Evolutionary conservation across 64 coral and sea anemone species (phyloP).

Genomic region (Porites lutea): DNA sequence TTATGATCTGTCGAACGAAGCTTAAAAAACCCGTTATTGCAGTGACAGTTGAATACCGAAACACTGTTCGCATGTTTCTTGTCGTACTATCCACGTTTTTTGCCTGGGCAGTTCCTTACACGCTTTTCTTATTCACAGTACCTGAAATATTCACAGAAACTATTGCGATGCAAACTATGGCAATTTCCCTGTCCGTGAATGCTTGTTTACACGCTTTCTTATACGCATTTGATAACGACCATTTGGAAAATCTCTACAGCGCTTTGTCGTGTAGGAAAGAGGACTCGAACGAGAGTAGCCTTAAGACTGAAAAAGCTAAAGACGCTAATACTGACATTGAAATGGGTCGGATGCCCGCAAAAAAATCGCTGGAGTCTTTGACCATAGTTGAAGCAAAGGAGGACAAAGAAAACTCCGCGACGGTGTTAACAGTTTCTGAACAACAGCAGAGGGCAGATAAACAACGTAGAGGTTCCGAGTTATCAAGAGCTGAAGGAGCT

Average conservation of each 20-base stretch:
- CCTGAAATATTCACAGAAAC: conserved; percentile 69
- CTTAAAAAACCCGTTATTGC: not conserved
- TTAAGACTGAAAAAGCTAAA: not conserved
- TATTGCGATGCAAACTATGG: conserved; percentile 76
- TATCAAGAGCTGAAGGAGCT: conserved; percentile 79
- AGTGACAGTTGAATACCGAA: conserved; percentile 67
- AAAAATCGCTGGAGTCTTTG: conserved; percentile 38
- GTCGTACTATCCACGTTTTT: conserved; percentile 81
- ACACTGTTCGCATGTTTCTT: conserved; percentile 73
- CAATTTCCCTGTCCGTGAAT: conserved; percentile 83
- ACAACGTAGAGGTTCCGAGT: conserved; percentile 52
- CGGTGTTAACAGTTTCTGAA: conserved; percentile 3
- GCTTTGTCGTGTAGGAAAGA: conserved; percentile 79
- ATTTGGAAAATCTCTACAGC: conserved; percentile 83
- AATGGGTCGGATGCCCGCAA: conserved; percentile 22
- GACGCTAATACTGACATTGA: not conserved
- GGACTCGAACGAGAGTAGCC: not conserved
- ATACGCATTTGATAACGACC: conserved; percentile 89
- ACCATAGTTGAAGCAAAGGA: not conserved
- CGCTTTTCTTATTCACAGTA: conserved; percentile 69
- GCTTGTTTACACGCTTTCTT: conserved; percentile 91
- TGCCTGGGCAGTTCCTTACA: conserved; percentile 79
- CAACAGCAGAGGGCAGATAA: not conserved
- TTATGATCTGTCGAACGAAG: conserved; percentile 68
- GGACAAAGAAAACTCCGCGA: not conserved